phyloP scores from a whole-genome alignment of 1,140 invertebrate genomes.

The Tribolium castaneum region DNA sequence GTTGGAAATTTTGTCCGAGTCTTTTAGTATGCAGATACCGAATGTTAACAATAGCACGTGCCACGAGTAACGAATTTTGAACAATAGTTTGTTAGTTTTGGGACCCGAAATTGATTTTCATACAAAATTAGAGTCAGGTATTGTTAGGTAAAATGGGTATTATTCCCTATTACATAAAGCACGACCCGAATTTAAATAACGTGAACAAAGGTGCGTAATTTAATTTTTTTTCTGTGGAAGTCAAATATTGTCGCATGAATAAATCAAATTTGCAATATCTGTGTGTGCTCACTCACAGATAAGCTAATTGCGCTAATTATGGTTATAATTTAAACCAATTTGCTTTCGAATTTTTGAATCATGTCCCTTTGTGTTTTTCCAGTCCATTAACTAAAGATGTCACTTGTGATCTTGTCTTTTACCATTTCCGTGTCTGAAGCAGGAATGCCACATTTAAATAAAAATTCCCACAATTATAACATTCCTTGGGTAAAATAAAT shows the following conservation, averaged over 20 bases:
- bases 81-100: conserved; percentile 5
- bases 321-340: background rate
- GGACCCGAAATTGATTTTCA: background rate
- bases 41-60: background rate
- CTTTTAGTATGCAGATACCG: background rate
- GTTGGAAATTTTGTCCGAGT: background rate
- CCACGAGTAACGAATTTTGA: background rate
- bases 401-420: background rate
- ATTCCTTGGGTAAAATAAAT: conserved; percentile 4
- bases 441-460: conserved; percentile 6
- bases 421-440: background rate
- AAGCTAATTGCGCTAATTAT: background rate
- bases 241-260: background rate
- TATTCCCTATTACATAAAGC: background rate
- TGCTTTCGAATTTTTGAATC: background rate
- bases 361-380: too few relatives aligned
- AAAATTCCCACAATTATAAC: conserved; percentile 18
- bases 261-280: background rate
- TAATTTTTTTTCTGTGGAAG: too few relatives aligned
- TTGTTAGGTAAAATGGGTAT: conserved; percentile 4
- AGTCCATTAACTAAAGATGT: background rate
- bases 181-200: background rate
- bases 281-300: background rate
- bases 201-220: background rate
- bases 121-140: background rate